Percentiles rank a stretch among this genome's conserved stretches.
Conservation (phyloP, 2,888 invertebrate species). For the Slavum lentiscoides region DNA sequence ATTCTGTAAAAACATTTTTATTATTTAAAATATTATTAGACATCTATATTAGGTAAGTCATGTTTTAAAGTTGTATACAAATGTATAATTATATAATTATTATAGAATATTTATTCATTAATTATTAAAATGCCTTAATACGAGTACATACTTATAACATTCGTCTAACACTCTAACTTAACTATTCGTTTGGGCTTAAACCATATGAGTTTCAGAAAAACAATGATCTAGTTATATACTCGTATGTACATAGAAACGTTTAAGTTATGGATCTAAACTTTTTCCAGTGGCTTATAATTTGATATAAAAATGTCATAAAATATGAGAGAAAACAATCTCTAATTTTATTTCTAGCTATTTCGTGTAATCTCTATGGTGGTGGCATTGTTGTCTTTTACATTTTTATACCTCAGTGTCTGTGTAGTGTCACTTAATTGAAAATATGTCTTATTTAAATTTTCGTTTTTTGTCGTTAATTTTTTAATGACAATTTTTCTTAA, state of each 20-base stretch:
- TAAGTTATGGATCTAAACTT: constrained; percentile 10
- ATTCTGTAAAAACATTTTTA: not conserved
- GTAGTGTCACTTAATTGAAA: constrained; percentile 14
- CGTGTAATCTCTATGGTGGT: not conserved
- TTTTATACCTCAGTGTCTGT: not conserved
- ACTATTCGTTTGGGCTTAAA: constrained; percentile 5
- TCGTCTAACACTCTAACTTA: not conserved
- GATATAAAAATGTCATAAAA: constrained; percentile 8
- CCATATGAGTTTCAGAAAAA: constrained; percentile 18
- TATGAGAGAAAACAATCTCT: constrained; percentile 36
- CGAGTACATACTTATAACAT: not conserved
- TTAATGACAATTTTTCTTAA: not conserved
- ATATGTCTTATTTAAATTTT: constrained; percentile 11
- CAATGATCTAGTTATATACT: constrained; percentile 17
- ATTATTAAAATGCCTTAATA: not conserved
- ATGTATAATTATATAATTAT: not conserved
- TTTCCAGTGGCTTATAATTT: constrained; percentile 31
- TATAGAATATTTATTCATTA: not conserved
- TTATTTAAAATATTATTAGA: not conserved
- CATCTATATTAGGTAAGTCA: not conserved
- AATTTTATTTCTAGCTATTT: constrained; percentile 49
- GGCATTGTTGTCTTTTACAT: constrained; percentile 26
- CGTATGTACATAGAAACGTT: not conserved
- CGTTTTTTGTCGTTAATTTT: not conserved
- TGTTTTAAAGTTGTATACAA: not conserved